Base-by-base conservation (phyloP, 2,888 invertebrate species). In the Philopedon plagiatum region DNA sequence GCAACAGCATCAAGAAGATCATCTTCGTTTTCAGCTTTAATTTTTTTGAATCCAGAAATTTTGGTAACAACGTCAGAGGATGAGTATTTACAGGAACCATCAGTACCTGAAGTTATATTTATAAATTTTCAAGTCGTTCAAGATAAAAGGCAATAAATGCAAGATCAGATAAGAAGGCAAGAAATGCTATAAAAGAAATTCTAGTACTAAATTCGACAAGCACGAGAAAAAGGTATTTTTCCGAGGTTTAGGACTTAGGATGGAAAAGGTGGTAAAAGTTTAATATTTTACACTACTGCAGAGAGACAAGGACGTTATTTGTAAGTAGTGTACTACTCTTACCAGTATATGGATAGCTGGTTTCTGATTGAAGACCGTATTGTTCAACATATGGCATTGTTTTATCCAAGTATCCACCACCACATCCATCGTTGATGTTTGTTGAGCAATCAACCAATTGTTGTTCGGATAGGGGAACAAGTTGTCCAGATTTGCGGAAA, bases 271-370 rank as follows among this genome's bases (percentile, higher is more conserved):
- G n/a, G n/a, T n/a, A n/a, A n/a, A n/a, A n/a, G n/a, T n/a, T n/a
- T n/a, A n/a, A n/a, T n/a, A n/a, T n/a, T n/a, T n/a, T n/a, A n/a
- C n/a, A n/a, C n/a, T n/a, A n/a, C n/a, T n/a, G n/a, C n/a, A n/a
- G n/a, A n/a, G n/a, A n/a, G n/a, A n/a, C n/a, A n/a, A n/a, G n/a
- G n/a, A n/a, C n/a, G n/a, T n/a, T n/a, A n/a, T n/a, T n/a, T n/a
- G n/a, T n/a, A n/a, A n/a, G n/a, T n/a, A n/a, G n/a, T n/a, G n/a
- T n/a, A n/a, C n/a, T n/a, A n/a, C n/a, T n/a, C 39, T 2, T 37
- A 32, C 29, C 76, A 61, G 66, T 23, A 56, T 77, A 77, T 7
- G 77, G 77, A 58, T 78, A 78, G 19, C 41, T 62, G 4, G 39
- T n/a, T 69, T 78, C 77, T 8, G 71, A 21, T 46, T 54, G 44